Percentiles rank a stretch among this genome's conserved stretches.
phyloP scores from a whole-genome alignment of 2,888 invertebrate species.

The Diarsia rubi region DNA sequence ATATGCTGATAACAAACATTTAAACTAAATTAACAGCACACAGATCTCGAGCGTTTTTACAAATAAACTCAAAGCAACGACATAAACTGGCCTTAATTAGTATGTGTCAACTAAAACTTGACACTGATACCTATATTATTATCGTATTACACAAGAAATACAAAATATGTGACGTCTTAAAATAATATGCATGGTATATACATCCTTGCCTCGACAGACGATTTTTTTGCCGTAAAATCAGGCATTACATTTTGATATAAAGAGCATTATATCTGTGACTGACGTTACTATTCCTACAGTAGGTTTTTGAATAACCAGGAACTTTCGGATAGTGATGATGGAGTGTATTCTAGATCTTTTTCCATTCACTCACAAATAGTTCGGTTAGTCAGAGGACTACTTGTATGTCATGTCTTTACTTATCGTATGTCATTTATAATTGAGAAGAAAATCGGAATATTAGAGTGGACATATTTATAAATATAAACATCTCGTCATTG shows the following conservation, averaged over 20 bases:
- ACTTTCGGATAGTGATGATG: background rate
- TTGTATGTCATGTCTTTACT: slow-evolving; percentile 35
- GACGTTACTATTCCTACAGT: slow-evolving; percentile 35
- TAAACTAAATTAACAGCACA: slow-evolving; percentile 9
- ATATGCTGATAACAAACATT: slow-evolving; percentile 8
- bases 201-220: slow-evolving; percentile 51
- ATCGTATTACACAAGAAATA: slow-evolving; percentile 62
- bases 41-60: slow-evolving; percentile 18
- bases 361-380: slow-evolving; percentile 7
- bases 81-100: slow-evolving; percentile 51
- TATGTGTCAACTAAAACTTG: slow-evolving; percentile 61
- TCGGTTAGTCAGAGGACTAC: slow-evolving; percentile 14
- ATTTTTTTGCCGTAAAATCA: slow-evolving; percentile 24
- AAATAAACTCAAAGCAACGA: slow-evolving; percentile 38
- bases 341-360: background rate
- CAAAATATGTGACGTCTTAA: slow-evolving; percentile 60
- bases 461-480: slow-evolving; percentile 72
- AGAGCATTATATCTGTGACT: slow-evolving; percentile 43
- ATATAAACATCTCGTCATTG: slow-evolving; percentile 71
- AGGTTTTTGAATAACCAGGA: slow-evolving; percentile 11
- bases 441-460: slow-evolving; percentile 57
- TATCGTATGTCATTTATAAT: slow-evolving; percentile 49
- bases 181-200: slow-evolving; percentile 60
- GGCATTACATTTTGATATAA: slow-evolving; percentile 37
- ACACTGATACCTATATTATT: slow-evolving; percentile 52